phyloP scores from a whole-genome alignment of 2,113 vertebrate genomes.

The Budorcas taxicolor region DNA sequence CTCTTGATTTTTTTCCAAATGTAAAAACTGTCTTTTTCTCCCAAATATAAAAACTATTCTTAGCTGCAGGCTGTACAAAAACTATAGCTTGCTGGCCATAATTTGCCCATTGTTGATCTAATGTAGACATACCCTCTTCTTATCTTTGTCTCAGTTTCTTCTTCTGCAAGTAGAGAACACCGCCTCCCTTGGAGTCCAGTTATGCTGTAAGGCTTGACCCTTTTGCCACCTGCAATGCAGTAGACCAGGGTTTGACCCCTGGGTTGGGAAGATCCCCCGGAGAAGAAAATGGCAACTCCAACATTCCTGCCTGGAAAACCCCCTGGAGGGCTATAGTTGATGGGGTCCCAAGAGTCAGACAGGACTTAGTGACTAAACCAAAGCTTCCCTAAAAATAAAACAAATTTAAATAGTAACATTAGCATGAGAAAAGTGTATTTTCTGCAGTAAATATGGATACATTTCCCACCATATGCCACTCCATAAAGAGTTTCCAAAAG shows the following conservation, averaged over 20 bases:
- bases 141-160: background rate
- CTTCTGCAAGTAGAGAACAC: too few relatives aligned
- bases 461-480: accelerated
- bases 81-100: background rate
- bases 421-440: background rate
- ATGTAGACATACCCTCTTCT: accelerated
- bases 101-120: too few relatives aligned
- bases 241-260: background rate
- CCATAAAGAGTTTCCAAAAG: accelerated
- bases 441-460: accelerated
- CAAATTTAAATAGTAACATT: background rate
- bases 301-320: background rate
- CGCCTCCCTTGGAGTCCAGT: too few relatives aligned
- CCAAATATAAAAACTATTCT: background rate
- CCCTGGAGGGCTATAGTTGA: background rate
- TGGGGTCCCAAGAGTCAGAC: background rate
- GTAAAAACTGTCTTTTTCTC: background rate
- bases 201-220: accelerated
- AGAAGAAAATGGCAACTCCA: background rate
- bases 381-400: background rate
- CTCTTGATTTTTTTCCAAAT: background rate
- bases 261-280: background rate
- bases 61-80: background rate
- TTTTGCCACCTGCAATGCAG: background rate
- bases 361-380: background rate